Evolutionary conservation across 2,113 vertebrate species (phyloP).

Genomic region (Rhea pennata): DNA sequence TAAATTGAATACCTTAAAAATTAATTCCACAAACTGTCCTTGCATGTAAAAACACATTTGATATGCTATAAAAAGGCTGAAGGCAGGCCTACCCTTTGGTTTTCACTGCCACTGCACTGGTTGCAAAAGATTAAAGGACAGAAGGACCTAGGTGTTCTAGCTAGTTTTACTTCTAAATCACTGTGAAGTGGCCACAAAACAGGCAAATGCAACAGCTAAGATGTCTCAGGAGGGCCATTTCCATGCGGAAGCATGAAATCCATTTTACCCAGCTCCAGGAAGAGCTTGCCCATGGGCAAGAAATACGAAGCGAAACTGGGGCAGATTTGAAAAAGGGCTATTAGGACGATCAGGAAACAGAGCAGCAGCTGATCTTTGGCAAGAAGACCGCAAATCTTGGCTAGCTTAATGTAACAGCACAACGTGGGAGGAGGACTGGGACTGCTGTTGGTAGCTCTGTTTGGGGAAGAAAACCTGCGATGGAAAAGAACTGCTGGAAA

Average conservation of each 20-base stretch:
- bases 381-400: not conserved
- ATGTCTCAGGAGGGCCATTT: not conserved
- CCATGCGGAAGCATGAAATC: not conserved
- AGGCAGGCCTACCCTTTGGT: not conserved
- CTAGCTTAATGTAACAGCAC: not conserved
- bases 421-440: not conserved
- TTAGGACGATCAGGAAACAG: not conserved
- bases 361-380: accelerated
- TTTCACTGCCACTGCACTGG: not conserved
- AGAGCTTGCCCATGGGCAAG: not conserved
- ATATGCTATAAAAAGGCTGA: not conserved
- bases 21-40: not conserved
- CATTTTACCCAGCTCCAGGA: not conserved
- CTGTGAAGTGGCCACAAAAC: not conserved
- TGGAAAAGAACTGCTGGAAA: not conserved
- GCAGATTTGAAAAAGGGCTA: not conserved
- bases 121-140: slow-evolving; percentile 1
- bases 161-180: not conserved
- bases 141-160: not conserved
- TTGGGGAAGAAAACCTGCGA: not conserved
- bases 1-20: not conserved
- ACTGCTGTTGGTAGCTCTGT: not conserved
- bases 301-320: not conserved
- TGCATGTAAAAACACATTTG: not conserved
- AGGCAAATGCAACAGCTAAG: not conserved